A percentile compares a stretch with the other conserved stretches of the same genome.
Evolutionary conservation across 2,113 vertebrate genomes (phyloP).

Genomic region (Thunnus thynnus): DNA sequence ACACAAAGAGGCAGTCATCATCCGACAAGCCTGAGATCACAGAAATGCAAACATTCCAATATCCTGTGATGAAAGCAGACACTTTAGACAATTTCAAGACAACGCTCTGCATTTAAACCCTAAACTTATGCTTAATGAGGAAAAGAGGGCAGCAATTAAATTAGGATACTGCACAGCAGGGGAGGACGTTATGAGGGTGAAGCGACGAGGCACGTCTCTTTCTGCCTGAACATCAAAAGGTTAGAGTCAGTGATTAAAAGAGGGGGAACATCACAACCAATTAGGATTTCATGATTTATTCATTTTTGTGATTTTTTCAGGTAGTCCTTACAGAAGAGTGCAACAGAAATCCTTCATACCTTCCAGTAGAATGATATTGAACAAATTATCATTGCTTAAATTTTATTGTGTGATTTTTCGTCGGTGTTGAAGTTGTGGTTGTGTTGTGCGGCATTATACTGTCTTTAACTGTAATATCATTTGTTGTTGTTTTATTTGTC

Average conservation of each 20-base stretch:
- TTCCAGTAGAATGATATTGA: too few relatives aligned
- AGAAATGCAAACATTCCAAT: constrained; percentile 79
- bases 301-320: background rate
- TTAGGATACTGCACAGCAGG: constrained; percentile 80
- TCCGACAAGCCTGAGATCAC: constrained; percentile 85
- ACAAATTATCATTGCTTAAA: too few relatives aligned
- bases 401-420: too few relatives aligned
- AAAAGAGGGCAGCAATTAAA: constrained; percentile 79
- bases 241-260: constrained; percentile 29
- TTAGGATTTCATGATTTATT: constrained; percentile 25
- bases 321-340: background rate
- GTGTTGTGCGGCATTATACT: too few relatives aligned
- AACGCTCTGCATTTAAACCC: constrained; percentile 85
- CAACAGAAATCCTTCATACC: background rate
- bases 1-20: constrained; percentile 83
- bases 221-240: constrained; percentile 33
- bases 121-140: constrained; percentile 85
- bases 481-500: too few relatives aligned
- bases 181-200: background rate
- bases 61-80: constrained; percentile 85
- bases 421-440: too few relatives aligned
- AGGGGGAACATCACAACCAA: constrained; percentile 12
- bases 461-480: too few relatives aligned
- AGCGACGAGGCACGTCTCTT: constrained; percentile 6
- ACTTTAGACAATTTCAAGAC: constrained; percentile 87